Evolutionary conservation across 1,140 invertebrate genomes (phyloP).

Genomic region (Drosophila saltans): DNA sequence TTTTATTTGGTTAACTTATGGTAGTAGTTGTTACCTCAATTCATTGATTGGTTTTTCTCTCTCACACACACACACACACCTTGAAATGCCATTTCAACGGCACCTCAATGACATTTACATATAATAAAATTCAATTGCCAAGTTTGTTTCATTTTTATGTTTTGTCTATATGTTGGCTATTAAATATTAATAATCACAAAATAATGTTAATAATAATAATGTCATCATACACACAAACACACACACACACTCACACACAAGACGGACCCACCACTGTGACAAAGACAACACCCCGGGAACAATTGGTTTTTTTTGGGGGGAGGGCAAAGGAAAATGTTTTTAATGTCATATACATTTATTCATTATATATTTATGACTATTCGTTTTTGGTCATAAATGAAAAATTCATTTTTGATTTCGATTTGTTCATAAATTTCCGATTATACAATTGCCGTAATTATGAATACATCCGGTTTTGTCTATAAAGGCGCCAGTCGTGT

Average conservation of each 20-base stretch:
- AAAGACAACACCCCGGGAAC: slow-evolving; percentile 17
- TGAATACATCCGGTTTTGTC: slow-evolving; percentile 43
- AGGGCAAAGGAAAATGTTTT: slow-evolving; percentile 28
- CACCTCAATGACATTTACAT: slow-evolving; percentile 76
- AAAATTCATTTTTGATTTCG: slow-evolving; percentile 61
- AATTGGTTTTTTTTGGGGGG: background rate
- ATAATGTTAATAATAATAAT: slow-evolving; percentile 80
- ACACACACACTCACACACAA: no score
- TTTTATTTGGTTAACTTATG: slow-evolving; percentile 23
- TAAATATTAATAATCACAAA: slow-evolving; percentile 73
- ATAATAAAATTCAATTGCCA: slow-evolving; percentile 51
- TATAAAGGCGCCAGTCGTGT: slow-evolving; percentile 37
- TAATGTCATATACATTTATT: slow-evolving; percentile 57
- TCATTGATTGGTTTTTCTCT: slow-evolving; percentile 23
- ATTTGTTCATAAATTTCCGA: slow-evolving; percentile 33
- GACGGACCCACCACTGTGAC: slow-evolving; percentile 53
- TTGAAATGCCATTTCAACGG: slow-evolving; percentile 28
- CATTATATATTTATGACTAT: slow-evolving; percentile 68
- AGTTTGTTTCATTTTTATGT: slow-evolving; percentile 48
- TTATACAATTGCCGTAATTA: slow-evolving; percentile 31
- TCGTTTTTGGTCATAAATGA: slow-evolving; percentile 45
- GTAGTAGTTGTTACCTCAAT: slow-evolving; percentile 5
- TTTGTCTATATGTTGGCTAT: slow-evolving; percentile 35
- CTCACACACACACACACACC: slow-evolving; percentile 26
- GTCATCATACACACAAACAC: slow-evolving; percentile 25